Evolutionary conservation across 2,888 invertebrate species (phyloP).

Genomic region (Vesta saturnalis): DNA sequence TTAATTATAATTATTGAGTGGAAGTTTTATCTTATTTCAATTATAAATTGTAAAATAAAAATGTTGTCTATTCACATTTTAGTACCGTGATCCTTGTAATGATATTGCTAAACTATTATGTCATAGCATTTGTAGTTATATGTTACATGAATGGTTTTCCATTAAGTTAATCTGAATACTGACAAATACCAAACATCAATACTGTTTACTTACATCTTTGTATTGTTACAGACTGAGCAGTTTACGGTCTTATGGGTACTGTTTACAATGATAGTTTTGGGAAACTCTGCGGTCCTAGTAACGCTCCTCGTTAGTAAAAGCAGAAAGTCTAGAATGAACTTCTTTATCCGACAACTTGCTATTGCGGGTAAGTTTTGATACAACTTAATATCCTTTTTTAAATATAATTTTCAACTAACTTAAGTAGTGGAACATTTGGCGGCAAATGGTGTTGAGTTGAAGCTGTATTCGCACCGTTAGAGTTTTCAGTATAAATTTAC

Average conservation of each 20-base stretch:
- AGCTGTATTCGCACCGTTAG: constrained; percentile 9
- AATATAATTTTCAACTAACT: too few species aligned
- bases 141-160: too few species aligned
- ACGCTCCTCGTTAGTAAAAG: constrained; percentile 70
- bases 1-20: neutral
- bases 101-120: too few species aligned
- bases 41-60: too few species aligned
- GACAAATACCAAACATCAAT: too few species aligned
- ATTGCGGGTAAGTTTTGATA: constrained; percentile 70
- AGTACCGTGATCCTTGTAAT: too few species aligned
- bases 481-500: constrained; percentile 19
- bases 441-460: constrained; percentile 2
- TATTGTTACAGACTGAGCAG: constrained; percentile 69
- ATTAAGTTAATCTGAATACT: neutral
- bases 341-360: constrained; percentile 75
- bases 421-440: constrained; percentile 12
- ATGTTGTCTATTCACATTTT: too few species aligned
- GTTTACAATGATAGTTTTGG: constrained; percentile 71
- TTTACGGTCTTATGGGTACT: constrained; percentile 71
- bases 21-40: too few species aligned
- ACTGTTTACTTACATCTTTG: constrained; percentile 10
- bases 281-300: constrained; percentile 71
- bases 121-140: too few species aligned
- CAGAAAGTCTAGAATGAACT: constrained; percentile 75
- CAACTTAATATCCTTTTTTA: too few species aligned